A percentile compares a stretch with the other conserved stretches of the same genome.
Conservation (phyloP, 2,888 invertebrate genomes). For the Eugnorisma glareosa region DNA sequence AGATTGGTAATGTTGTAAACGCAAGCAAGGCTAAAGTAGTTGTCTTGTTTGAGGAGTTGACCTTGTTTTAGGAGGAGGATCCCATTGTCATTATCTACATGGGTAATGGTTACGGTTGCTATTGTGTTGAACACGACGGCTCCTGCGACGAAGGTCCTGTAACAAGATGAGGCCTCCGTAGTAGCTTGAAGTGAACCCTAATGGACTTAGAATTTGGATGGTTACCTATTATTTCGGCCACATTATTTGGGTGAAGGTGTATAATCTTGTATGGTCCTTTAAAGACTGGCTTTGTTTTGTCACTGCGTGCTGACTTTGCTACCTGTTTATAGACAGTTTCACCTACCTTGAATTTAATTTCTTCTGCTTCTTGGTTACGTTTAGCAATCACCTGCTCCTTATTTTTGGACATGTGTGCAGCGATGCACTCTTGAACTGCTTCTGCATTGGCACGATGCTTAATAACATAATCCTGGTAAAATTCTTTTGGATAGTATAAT, state of each 20-base stretch:
- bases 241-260: not conserved
- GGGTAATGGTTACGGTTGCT: not conserved
- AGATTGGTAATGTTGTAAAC: not conserved
- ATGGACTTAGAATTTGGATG: too few species aligned
- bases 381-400: too few species aligned
- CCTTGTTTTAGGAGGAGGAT: not conserved
- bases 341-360: not conserved
- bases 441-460: too few species aligned
- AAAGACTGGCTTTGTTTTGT: not conserved
- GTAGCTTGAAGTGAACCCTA: too few species aligned
- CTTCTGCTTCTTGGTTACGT: too few species aligned
- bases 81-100: not conserved
- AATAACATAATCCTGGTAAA: too few species aligned
- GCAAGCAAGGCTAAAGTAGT: too few species aligned
- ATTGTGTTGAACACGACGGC: too few species aligned
- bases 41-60: not conserved
- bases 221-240: not conserved
- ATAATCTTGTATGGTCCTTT: not conserved
- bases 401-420: too few species aligned
- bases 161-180: too few species aligned
- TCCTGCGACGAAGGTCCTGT: not conserved
- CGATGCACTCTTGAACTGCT: too few species aligned
- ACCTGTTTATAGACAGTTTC: not conserved
- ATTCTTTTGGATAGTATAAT: too few species aligned
- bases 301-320: not conserved